Conservation (phyloP, 2,888 invertebrate species). For the Drosophila infuscata region DNA sequence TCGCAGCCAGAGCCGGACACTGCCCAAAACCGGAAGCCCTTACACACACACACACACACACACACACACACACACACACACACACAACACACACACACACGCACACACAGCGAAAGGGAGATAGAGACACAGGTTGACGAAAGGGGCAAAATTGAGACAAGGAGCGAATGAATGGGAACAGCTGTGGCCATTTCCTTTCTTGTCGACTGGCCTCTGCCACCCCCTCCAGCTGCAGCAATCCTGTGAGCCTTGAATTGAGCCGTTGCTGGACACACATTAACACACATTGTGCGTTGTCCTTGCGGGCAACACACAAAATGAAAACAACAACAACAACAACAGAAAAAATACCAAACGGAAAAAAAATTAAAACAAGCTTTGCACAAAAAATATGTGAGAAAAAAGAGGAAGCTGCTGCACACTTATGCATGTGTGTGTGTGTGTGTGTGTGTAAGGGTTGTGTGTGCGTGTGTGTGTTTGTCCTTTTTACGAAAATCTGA, state of each 20-base stretch:
- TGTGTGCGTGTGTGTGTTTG: constrained; percentile 55
- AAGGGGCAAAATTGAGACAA: constrained; percentile 58
- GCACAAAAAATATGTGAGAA: constrained; percentile 22
- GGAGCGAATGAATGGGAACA: constrained; percentile 67
- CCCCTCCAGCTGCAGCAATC: constrained; percentile 24
- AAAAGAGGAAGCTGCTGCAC: constrained; percentile 35
- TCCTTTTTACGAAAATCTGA: constrained; percentile 83
- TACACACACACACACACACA: constrained; percentile 14
- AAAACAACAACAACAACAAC: constrained; percentile 24
- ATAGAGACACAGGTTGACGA: constrained; percentile 8
- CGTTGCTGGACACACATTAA: constrained; percentile 73
- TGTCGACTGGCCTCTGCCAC: constrained; percentile 27
- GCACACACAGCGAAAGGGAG: not conserved
- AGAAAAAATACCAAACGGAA: constrained; percentile 17
- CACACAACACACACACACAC: constrained; percentile 4
- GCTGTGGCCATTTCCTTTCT: constrained; percentile 79
- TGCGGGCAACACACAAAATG: constrained; percentile 31
- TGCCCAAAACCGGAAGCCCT: constrained; percentile 59
- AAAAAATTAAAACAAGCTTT: constrained; percentile 55
- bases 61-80: constrained; percentile 13
- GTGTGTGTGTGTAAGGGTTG: constrained; percentile 42
- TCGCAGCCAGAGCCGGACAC: constrained; percentile 27
- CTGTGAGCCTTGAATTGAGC: constrained; percentile 40
- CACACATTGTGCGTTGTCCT: constrained; percentile 77
- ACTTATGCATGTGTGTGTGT: constrained; percentile 47